Conservation (phyloP, 2,888 invertebrate species). For the Abrostola triplasia region DNA sequence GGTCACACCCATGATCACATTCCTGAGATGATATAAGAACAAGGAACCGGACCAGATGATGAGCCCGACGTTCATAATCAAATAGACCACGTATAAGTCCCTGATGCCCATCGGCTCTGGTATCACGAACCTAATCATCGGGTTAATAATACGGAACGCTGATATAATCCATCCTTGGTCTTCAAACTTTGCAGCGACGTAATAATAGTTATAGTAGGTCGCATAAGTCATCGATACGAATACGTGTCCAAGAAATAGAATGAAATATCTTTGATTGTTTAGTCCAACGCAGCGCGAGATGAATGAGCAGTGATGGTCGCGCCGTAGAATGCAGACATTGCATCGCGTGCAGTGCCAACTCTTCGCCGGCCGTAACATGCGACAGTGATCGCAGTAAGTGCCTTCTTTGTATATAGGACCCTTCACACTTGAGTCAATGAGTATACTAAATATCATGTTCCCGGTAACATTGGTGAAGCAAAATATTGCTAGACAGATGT, state of each 20-base stretch:
- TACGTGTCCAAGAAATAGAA: slow-evolving; percentile 91
- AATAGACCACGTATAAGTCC: slow-evolving; percentile 67
- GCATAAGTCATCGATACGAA: slow-evolving; percentile 91
- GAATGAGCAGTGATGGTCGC: slow-evolving; percentile 96
- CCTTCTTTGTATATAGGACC: slow-evolving; percentile 45
- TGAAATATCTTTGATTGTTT: slow-evolving; percentile 93
- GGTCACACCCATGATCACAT: slow-evolving; percentile 86
- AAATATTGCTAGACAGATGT: slow-evolving; percentile 63
- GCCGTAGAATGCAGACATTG: slow-evolving; percentile 92
- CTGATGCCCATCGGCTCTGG: slow-evolving; percentile 57
- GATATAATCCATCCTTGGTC: slow-evolving; percentile 59
- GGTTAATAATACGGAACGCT: slow-evolving; percentile 64
- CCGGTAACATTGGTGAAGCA: slow-evolving; percentile 73
- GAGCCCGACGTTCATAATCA: slow-evolving; percentile 64
- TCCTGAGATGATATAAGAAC: slow-evolving; percentile 75
- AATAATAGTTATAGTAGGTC: slow-evolving; percentile 90
- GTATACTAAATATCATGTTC: slow-evolving; percentile 70
- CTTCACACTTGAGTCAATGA: slow-evolving; percentile 65
- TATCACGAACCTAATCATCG: slow-evolving; percentile 59
- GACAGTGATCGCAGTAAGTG: slow-evolving; percentile 92
- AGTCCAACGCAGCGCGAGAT: slow-evolving; percentile 95
- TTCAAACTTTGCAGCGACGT: slow-evolving; percentile 82
- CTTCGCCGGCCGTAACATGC: slow-evolving; percentile 90
- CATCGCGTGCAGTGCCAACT: slow-evolving; percentile 96
- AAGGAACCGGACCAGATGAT: slow-evolving; percentile 63